These are phyloP conservation scores for Dromococcyx pavoninus DNA, from an alignment of 2,797 vertebrate species.

Conservation along the genomic window DNA sequence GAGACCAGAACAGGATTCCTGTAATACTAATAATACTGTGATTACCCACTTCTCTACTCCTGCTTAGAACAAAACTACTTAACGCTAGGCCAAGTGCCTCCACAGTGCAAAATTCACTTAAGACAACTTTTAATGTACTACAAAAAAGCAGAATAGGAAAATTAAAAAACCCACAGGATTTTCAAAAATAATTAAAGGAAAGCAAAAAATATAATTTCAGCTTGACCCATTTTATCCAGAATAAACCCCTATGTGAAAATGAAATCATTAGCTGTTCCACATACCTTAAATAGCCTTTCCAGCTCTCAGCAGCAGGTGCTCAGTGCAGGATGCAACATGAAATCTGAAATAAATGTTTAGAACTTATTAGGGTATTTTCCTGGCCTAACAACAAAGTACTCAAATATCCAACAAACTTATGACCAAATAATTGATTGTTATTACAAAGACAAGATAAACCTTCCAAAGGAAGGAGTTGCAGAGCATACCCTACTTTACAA, in stretches of 20 bases:
- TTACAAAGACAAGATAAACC: background rate
- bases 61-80: background rate
- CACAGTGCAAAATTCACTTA: background rate
- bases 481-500: background rate
- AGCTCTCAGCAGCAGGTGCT: slow-evolving; percentile 52
- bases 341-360: slow-evolving; percentile 58
- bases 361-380: background rate
- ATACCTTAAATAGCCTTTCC: slow-evolving; percentile 54
- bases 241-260: background rate
- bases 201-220: background rate
- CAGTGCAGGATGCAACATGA: background rate
- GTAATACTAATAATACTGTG: background rate
- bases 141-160: background rate
- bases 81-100: background rate
- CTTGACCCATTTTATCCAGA: background rate
- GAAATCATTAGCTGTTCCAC: background rate
- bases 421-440: background rate
- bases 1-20: background rate
- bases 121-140: background rate
- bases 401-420: background rate
- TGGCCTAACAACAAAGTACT: background rate
- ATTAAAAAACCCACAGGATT: background rate
- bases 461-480: background rate
- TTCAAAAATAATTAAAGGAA: background rate
- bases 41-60: background rate